These are phyloP conservation scores for Hymenopus coronatus DNA, from an alignment of 2,888 invertebrate genomes.

Conservation along the genomic window DNA sequence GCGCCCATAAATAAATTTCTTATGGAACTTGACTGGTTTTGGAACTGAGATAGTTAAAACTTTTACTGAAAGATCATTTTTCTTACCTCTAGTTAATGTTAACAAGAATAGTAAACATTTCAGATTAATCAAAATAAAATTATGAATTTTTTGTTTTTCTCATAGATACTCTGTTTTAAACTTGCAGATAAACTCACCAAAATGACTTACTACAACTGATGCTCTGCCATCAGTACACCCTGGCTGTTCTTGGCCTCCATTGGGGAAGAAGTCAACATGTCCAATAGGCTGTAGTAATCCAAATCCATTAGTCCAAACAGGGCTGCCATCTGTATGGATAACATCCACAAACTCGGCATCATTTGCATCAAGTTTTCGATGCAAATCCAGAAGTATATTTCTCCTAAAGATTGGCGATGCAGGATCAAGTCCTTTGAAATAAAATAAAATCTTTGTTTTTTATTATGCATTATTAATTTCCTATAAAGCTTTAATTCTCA, in stretches of 20 bases:
- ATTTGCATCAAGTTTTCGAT: conserved; percentile 56
- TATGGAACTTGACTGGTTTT: no score
- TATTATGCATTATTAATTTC: no score
- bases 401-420: conserved; percentile 57
- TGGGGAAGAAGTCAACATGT: conserved; percentile 60
- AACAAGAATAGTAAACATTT: no score
- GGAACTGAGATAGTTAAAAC: no score
- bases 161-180: no score
- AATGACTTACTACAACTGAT: conserved; percentile 52
- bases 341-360: conserved; percentile 66
- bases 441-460: not conserved
- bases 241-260: conserved; percentile 60
- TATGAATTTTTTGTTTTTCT: no score
- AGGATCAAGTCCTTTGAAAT: conserved; percentile 51
- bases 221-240: conserved; percentile 56
- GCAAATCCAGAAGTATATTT: conserved; percentile 53
- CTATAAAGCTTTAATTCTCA: no score
- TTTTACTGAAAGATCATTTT: no score
- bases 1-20: no score
- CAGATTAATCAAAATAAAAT: no score
- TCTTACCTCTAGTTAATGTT: no score
- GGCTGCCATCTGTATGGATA: conserved; percentile 65
- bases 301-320: conserved; percentile 58
- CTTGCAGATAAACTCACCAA: conserved; percentile 6
- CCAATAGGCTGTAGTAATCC: conserved; percentile 58